Evolutionary conservation across 2,113 vertebrate species (phyloP).

Genomic region (Hippolais icterina): DNA sequence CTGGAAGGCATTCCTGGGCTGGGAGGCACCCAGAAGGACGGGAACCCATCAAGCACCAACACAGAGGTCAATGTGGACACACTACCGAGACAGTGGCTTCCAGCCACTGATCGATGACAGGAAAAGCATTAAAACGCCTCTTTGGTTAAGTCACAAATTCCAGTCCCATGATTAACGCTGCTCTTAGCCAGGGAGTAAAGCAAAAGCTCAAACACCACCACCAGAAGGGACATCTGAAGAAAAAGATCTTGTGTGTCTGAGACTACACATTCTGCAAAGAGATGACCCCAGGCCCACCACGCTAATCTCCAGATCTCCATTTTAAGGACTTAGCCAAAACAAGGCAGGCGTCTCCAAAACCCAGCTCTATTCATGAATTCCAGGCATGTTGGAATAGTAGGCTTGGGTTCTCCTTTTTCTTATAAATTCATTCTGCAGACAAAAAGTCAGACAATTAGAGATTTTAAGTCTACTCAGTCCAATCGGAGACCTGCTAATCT

Average conservation of each 20-base stretch:
- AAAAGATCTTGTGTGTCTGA: conserved; percentile 9
- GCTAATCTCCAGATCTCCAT: conserved; percentile 37
- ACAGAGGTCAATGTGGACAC: conserved; percentile 20
- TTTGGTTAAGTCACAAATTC: conserved; percentile 64
- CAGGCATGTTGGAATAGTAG: neutral
- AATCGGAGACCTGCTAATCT: conserved; percentile 24
- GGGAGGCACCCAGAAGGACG: neutral
- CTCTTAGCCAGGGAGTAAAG: conserved; percentile 47
- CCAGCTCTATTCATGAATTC: conserved; percentile 18
- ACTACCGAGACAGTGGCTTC: conserved; percentile 40
- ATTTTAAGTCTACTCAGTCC: conserved; percentile 24
- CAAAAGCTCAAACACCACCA: conserved; percentile 27
- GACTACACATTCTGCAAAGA: neutral
- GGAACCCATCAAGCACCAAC: neutral
- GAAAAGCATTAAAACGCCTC: conserved; percentile 69
- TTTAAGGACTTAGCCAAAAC: conserved; percentile 50
- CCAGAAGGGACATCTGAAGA: conserved; percentile 16
- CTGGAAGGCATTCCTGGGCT: neutral
- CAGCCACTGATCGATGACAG: conserved; percentile 44
- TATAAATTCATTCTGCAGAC: conserved; percentile 45
- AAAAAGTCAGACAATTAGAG: conserved; percentile 26
- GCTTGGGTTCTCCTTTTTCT: conserved; percentile 40
- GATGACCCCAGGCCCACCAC: conserved; percentile 41
- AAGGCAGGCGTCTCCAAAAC: conserved; percentile 31
- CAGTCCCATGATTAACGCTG: conserved; percentile 53